A percentile compares a stretch with the other conserved stretches of the same genome.
Evolutionary conservation across 2,797 vertebrate species (phyloP).

Genomic region (Enteromius fasciolatus): DNA sequence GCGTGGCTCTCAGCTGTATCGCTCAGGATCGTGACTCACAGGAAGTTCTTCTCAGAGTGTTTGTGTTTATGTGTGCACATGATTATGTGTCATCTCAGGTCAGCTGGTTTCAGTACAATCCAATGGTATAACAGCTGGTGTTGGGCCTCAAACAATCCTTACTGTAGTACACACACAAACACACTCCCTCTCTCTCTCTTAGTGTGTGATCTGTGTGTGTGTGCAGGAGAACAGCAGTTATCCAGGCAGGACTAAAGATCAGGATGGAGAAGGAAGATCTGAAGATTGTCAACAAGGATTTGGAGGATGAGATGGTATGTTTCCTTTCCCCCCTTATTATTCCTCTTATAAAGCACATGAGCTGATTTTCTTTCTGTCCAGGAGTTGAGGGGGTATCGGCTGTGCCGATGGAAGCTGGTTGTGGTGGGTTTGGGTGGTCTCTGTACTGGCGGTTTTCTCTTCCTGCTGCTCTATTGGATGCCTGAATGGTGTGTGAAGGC

Average conservation of each 20-base stretch:
- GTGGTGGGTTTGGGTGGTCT: slow-evolving; percentile 86
- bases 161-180: slow-evolving; percentile 9
- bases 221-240: slow-evolving; percentile 68
- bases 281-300: slow-evolving; percentile 88
- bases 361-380: slow-evolving; percentile 57
- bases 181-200: neutral
- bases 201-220: slow-evolving; percentile 46
- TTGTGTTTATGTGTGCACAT: slow-evolving; percentile 43
- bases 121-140: slow-evolving; percentile 52
- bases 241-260: slow-evolving; percentile 63
- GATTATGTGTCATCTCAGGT: slow-evolving; percentile 36
- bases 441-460: slow-evolving; percentile 92
- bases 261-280: slow-evolving; percentile 93
- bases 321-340: neutral
- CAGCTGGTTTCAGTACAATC: slow-evolving; percentile 13
- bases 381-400: slow-evolving; percentile 90
- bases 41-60: slow-evolving; percentile 43
- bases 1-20: slow-evolving; percentile 18
- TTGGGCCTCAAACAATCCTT: neutral
- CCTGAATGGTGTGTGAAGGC: slow-evolving; percentile 96
- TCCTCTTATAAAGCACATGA: neutral
- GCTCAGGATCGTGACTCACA: slow-evolving; percentile 6
- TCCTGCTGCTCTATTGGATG: slow-evolving; percentile 98
- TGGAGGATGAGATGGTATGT: slow-evolving; percentile 96
- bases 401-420: slow-evolving; percentile 90